Base-by-base conservation (phyloP, 2,888 invertebrate species). In the Ditylenchus weischeri region DNA sequence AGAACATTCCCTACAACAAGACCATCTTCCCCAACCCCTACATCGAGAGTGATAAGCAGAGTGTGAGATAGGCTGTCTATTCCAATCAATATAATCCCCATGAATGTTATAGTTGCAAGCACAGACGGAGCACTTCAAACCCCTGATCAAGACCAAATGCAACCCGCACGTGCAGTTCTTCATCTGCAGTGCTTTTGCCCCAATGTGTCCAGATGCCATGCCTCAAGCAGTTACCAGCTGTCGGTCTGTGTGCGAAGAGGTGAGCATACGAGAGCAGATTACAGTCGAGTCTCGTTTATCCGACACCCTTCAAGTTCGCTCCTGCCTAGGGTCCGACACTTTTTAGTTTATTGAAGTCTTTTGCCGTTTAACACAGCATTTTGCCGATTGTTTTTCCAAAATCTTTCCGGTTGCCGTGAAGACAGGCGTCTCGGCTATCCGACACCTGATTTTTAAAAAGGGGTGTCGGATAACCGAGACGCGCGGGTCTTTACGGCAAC, bases 131-230 rank as follows among this genome's bases (percentile, higher is more conserved):
- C 80, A 81, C 70, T 81, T 79, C 75, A 77, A 78, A 68, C 81
- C 81, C 48, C 65, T 81, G 70, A 76, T 82, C 72, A 76, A 76
- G 62, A 80, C 79, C 47, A 76, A 80, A 70, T 82, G 82, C 71
- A 75, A 79, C 67, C 76, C 78, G 29, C 77, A 82, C 64, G 74
- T 82, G 63, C 74, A 79, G 38, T 76, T 93, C 84, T 89, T 93
- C 82, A 88, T 93, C 70, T 93, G 93, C 86, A 90, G 92, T 19
- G 89, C 92, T 64, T 91, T 91, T 84, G 90, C 91, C 13, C 93
- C 93, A 49, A 89, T 93, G 84, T 93, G 93, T 85, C 91, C 91
- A 43, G 90, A 90, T 81, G 89, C 91, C 43, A 69, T 81, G 70
- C 80, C 80, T 7, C 81, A 82, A 77, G 89, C 91, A 51, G 90